A percentile compares a stretch with the other conserved stretches of the same genome.
Evolutionary conservation across 2,113 vertebrate genomes (phyloP).

Genomic region (Callopanchax toddi): DNA sequence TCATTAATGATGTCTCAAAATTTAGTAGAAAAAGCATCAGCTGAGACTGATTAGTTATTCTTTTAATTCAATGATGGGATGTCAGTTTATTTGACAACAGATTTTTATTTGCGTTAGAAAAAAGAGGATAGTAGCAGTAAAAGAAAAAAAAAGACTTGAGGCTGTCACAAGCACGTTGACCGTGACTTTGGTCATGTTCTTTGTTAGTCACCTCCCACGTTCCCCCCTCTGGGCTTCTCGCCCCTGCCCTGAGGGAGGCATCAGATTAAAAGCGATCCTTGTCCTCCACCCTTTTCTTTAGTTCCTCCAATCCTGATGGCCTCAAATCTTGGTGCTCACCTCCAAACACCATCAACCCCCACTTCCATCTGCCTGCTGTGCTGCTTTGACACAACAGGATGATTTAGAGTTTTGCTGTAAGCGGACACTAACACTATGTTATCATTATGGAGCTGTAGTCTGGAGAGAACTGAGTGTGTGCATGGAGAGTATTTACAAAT

Average conservation of each 20-base stretch:
- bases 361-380: slow-evolving; percentile 10
- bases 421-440: slow-evolving; percentile 23
- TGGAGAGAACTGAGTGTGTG: slow-evolving; percentile 1
- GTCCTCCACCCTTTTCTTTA: slow-evolving; percentile 20
- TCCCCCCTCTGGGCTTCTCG: not conserved
- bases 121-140: no score
- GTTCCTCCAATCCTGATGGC: no score
- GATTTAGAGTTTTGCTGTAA: slow-evolving; percentile 48
- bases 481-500: not conserved
- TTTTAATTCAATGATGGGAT: no score
- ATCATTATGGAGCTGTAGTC: slow-evolving; percentile 26
- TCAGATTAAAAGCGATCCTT: slow-evolving; percentile 31
- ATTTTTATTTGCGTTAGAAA: no score
- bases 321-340: slow-evolving; percentile 44
- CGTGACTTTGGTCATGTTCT: slow-evolving; percentile 18
- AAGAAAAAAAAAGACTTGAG: not conserved
- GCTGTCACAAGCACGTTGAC: slow-evolving; percentile 22
- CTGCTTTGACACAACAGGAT: slow-evolving; percentile 41
- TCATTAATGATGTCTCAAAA: no score
- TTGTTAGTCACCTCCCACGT: slow-evolving; percentile 6
- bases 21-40: no score
- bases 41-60: no score
- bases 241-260: slow-evolving; percentile 12
- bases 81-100: not conserved
- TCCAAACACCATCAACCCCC: slow-evolving; percentile 3